Percentiles rank a stretch among this genome's conserved stretches.
Conservation (phyloP, 2,797 vertebrate genomes). For the Acanthurus leucopareius region DNA sequence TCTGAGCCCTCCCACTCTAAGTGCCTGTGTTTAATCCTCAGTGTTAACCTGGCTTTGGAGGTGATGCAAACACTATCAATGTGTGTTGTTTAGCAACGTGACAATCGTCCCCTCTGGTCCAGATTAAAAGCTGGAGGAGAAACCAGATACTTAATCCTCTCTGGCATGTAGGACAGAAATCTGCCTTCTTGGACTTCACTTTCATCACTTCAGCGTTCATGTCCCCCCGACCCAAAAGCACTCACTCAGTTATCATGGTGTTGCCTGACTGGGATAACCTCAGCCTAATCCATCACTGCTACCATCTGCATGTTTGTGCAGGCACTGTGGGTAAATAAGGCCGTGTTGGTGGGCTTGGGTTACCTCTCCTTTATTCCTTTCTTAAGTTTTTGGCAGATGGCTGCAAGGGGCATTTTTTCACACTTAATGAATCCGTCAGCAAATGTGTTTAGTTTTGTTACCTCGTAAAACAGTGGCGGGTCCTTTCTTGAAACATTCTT, state of each 20-base stretch:
- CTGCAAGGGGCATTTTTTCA: conserved; percentile 68
- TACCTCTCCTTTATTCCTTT: conserved; percentile 65
- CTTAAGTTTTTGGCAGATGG: conserved; percentile 68
- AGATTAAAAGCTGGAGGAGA: conserved; percentile 75
- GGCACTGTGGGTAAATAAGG: conserved; percentile 80
- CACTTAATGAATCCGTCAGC: conserved; percentile 84
- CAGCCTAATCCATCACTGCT: conserved; percentile 84
- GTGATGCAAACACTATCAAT: conserved; percentile 68
- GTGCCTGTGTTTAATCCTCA: conserved; percentile 75
- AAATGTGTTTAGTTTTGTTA: conserved; percentile 80
- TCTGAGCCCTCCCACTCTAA: conserved; percentile 72
- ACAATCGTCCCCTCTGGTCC: conserved; percentile 71
- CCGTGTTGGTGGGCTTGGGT: conserved; percentile 80
- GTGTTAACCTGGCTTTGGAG: conserved; percentile 80
- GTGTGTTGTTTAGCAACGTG: conserved; percentile 73
- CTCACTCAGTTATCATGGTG: conserved; percentile 71
- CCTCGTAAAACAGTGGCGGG: conserved; percentile 74
- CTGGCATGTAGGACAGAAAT: conserved; percentile 75
- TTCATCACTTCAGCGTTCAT: conserved; percentile 77
- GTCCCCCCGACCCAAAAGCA: conserved; percentile 60
- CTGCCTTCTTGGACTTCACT: conserved; percentile 71
- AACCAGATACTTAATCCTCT: conserved; percentile 81
- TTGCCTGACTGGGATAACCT: conserved; percentile 76
- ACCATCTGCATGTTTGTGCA: conserved; percentile 83
- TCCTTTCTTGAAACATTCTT: conserved; percentile 64